Base-by-base conservation (phyloP, 1,140 invertebrate species). In the Zaprionus inermis region DNA sequence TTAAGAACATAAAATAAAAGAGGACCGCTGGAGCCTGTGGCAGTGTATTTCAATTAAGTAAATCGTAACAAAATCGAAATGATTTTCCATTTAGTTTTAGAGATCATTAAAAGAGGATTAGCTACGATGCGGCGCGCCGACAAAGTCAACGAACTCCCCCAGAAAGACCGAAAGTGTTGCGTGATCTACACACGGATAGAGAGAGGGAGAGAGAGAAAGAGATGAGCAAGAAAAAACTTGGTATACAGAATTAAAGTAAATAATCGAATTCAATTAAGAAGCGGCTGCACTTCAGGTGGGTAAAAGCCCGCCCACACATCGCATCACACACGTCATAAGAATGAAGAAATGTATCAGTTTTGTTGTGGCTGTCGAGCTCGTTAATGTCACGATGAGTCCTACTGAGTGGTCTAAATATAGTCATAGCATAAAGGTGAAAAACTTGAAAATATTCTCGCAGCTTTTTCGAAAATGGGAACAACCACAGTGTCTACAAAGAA, bases 31-130 rank as follows among this genome's bases (percentile, higher is more conserved):
- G 18, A 51, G 71, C 44, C 18, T 34, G 36, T 9, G 44, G 56
- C 65, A 20, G 59, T 46, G 59, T 46, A 60, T 55, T 60, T 52
- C 66, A 80, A 80, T 89, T 88, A 83, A 77, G 52, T 78, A 80
- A 89, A 86, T 76, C 74, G 30, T 65, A 64, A 76, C 51, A 16
- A 69, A 70, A 78, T 70, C 64, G 54, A 83, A 88, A 79, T 70
- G 65, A 79, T 79, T 86, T 69, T 73, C 46, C 60, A 75, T 52
- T 66, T 59, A 57, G 41, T 49, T 72, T 52, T 57, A 58, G 32
- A 44, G 51, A 72, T 79, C 75, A 76, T 86, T 86, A 76, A 86
- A 86, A 64, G 70, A 54, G 59, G 65, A 83, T 84, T 77, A 67
- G 58, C 34, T 63, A 12, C 34, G n/a, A n/a, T n/a, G n/a, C n/a